Evolutionary conservation across 2,888 invertebrate genomes (phyloP).

Genomic region (Gerris lacustris): DNA sequence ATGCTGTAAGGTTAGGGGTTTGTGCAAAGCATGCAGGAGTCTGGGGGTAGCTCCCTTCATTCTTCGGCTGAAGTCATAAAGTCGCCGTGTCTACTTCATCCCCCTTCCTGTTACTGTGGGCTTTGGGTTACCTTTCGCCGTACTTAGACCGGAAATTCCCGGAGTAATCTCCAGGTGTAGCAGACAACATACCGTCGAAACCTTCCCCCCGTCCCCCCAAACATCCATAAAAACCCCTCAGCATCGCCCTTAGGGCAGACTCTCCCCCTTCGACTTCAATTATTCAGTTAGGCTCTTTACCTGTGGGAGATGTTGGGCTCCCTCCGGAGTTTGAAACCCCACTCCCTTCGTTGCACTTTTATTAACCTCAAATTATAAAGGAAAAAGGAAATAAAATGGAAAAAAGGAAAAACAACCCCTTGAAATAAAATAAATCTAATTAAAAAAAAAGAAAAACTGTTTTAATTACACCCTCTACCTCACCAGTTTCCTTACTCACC

Average conservation of each 20-base stretch:
- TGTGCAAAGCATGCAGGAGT: too few relatives aligned
- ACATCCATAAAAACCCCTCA: background rate
- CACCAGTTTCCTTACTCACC: background rate
- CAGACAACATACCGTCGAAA: background rate
- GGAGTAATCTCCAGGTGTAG: background rate
- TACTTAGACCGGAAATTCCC: too few relatives aligned
- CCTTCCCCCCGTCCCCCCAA: background rate
- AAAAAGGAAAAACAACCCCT: too few relatives aligned
- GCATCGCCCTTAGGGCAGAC: background rate
- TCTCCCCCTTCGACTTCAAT: background rate
- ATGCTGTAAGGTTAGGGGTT: too few relatives aligned
- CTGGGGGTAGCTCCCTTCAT: too few relatives aligned
- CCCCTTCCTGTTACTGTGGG: too few relatives aligned
- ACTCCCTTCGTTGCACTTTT: background rate
- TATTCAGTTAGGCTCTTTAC: background rate
- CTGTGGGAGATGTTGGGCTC: background rate
- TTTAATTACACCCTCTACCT: background rate
- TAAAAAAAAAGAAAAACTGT: background rate
- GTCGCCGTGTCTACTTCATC: too few relatives aligned
- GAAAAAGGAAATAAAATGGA: background rate
- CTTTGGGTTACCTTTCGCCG: too few relatives aligned
- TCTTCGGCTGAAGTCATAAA: too few relatives aligned
- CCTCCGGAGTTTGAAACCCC: background rate
- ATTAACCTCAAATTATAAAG: background rate
- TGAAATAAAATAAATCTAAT: slow-evolving; percentile 1